Conservation (phyloP, 2,113 vertebrate genomes). For the Myiozetetes cayanensis region DNA sequence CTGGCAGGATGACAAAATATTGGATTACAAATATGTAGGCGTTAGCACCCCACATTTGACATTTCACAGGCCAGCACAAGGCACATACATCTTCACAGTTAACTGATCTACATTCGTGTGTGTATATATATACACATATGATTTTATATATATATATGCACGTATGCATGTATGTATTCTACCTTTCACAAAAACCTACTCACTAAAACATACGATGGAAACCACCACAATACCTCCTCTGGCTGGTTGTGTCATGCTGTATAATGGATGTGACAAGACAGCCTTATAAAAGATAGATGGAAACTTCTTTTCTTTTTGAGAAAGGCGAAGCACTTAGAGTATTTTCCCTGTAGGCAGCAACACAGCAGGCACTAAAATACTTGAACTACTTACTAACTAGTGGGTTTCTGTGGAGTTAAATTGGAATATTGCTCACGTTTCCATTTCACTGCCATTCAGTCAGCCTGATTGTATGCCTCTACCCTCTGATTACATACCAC, state of each 20-base stretch:
- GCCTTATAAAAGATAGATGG: constrained; percentile 40
- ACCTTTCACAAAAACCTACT: background rate
- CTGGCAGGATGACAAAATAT: background rate
- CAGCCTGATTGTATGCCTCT: background rate
- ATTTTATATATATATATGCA: background rate
- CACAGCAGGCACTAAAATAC: constrained; percentile 30
- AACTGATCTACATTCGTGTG: background rate
- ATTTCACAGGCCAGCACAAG: background rate
- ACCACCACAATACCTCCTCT: background rate
- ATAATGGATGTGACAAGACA: constrained; percentile 35
- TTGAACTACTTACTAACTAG: constrained; percentile 19
- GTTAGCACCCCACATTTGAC: background rate
- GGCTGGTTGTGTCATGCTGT: background rate
- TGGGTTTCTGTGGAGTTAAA: background rate
- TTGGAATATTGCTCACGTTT: background rate
- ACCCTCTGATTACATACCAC: background rate
- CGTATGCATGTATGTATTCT: background rate
- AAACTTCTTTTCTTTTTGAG: constrained; percentile 9
- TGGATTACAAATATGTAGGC: background rate
- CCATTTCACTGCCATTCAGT: background rate
- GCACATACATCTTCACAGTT: background rate
- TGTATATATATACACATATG: no score
- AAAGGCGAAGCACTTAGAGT: constrained; percentile 41
- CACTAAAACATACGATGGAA: background rate
- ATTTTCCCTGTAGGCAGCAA: constrained; percentile 50